Base-by-base conservation (phyloP, 2,113 vertebrate genomes). In the Tyrannus savana region DNA sequence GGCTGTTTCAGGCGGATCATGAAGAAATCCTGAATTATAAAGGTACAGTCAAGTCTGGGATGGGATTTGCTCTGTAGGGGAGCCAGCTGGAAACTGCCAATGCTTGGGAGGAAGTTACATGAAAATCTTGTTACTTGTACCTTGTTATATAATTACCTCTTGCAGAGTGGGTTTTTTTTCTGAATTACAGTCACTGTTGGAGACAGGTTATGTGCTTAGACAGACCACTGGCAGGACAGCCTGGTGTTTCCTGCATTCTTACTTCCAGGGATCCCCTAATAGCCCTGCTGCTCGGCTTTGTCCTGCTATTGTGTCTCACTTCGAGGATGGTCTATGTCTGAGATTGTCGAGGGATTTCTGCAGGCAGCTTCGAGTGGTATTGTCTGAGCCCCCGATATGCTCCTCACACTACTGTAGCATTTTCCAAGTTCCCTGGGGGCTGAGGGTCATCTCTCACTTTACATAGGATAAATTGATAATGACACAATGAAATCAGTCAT, bases 91-190 rank as follows among this genome's bases (percentile, higher is more conserved):
- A 72, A 80, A 31, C 76, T 84, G 66, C 28, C 47, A 19, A 52
- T 21, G 28, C 27, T 7, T 41, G 46, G 37, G 53, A 92, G 93
- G 88, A 93, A 94, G 73, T 64, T 74, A 73, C 60, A 77, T 72
- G 86, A 81, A 93, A 94, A 90, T 96, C 88, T 72, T 77, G 73
- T 92, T 96, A 90, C 72, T 89, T 78, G 79, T 87, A 81, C 76
- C 86, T 90, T 92, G 87, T 96, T 94, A 73, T 47, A 49, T 90
- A 96, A 95, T 84, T 89, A 72, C 83, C 52, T 94, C 92, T 88
- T 78, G 73, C 86, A 87, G 92, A 75, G 83, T 83, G 72, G 62
- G 1, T 0, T 0, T 13, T 68, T 84, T 66, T 66, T 14, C 81
- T 74, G 73, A 92, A 92, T 95, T 96, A 63, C 35, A 81, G 69